Conservation (phyloP, 1,140 invertebrate species). For the Drosophila leontia region DNA sequence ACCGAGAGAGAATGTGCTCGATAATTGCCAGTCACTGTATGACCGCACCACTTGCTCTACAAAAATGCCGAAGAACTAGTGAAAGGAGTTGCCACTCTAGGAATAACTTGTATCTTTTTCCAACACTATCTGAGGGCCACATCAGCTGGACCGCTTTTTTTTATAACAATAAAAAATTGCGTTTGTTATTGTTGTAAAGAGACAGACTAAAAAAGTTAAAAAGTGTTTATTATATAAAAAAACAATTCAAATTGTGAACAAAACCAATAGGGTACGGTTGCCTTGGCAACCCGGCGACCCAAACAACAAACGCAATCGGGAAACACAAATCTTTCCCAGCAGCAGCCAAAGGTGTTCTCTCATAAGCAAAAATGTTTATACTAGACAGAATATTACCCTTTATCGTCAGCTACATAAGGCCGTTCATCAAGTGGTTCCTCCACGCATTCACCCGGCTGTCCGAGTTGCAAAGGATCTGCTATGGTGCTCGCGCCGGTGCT, state of each 20-base stretch:
- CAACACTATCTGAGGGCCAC: neutral
- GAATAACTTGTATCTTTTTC: neutral
- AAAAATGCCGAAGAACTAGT: neutral
- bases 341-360: neutral
- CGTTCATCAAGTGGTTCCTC: slow-evolving; percentile 95
- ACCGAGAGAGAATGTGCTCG: too few species aligned
- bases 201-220: too few species aligned
- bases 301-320: neutral
- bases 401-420: slow-evolving; percentile 89
- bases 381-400: slow-evolving; percentile 70
- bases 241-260: neutral
- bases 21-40: too few species aligned
- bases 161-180: neutral
- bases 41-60: too few species aligned
- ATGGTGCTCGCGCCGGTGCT: slow-evolving; percentile 91
- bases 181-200: slow-evolving; percentile 2
- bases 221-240: neutral
- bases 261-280: neutral
- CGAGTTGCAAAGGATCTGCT: slow-evolving; percentile 96
- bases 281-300: slow-evolving; percentile 6
- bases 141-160: slow-evolving; percentile 5
- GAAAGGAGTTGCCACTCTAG: neutral
- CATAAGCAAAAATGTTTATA: slow-evolving; percentile 60
- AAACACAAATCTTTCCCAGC: neutral
- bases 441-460: slow-evolving; percentile 93